Conservation (phyloP, 2,113 vertebrate species). For the Odontesthes bonariensis region DNA sequence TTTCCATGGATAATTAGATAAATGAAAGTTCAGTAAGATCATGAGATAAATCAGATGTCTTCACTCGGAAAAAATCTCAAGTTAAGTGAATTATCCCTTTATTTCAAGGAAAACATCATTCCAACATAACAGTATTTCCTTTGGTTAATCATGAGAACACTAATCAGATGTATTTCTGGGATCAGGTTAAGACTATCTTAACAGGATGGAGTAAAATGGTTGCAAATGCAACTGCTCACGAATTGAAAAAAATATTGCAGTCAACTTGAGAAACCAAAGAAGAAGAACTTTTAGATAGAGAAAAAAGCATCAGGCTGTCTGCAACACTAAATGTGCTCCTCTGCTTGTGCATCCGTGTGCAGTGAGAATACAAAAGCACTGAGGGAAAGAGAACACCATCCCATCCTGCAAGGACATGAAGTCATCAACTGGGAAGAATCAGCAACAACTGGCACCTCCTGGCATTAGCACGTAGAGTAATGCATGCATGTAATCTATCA, state of each 20-base stretch:
- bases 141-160: too few relatives aligned
- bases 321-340: constrained; percentile 13
- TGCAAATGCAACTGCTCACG: neutral
- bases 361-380: constrained; percentile 79
- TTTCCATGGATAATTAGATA: neutral
- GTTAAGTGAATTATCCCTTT: neutral
- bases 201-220: constrained; percentile 4
- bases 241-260: neutral
- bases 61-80: neutral
- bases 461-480: constrained; percentile 82
- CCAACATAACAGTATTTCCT: neutral
- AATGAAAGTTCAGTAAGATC: neutral
- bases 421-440: constrained; percentile 72
- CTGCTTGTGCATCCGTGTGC: constrained; percentile 65
- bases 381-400: constrained; percentile 66
- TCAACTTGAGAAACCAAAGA: constrained; percentile 1
- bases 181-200: neutral
- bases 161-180: too few relatives aligned
- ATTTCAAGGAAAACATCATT: neutral
- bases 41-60: neutral
- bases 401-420: constrained; percentile 68
- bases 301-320: neutral
- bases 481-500: constrained; percentile 83
- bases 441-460: constrained; percentile 56
- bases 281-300: neutral